phyloP scores from a whole-genome alignment of 2,797 vertebrate species.

The Ambastaia sidthimunki region DNA sequence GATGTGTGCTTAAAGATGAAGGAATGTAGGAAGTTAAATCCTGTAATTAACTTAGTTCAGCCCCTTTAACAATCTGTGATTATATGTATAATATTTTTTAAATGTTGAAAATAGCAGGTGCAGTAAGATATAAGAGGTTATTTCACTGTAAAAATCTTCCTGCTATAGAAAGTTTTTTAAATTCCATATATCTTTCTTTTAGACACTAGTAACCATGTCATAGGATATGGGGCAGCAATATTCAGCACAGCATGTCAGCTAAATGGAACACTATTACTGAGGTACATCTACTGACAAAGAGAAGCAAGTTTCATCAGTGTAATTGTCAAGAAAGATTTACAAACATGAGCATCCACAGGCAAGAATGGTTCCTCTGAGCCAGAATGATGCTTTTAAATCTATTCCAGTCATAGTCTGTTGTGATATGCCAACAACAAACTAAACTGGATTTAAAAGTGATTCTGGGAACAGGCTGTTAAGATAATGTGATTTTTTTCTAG shows the following conservation, averaged over 20 bases:
- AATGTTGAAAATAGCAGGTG: not conserved
- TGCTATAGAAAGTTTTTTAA: not conserved
- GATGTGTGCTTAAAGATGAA: not conserved
- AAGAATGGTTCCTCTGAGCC: not conserved
- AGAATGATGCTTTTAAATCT: not conserved
- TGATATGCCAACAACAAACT: not conserved
- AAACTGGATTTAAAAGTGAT: not conserved
- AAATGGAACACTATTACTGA: too few relatives aligned
- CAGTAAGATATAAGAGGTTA: not conserved
- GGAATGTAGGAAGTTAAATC: too few relatives aligned
- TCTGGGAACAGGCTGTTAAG: slow-evolving; percentile 13
- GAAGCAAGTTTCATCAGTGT: too few relatives aligned
- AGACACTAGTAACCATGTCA: too few relatives aligned
- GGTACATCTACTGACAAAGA: too few relatives aligned
- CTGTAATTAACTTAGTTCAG: too few relatives aligned
- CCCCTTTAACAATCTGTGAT: not conserved
- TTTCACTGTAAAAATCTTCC: not conserved
- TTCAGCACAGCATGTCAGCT: too few relatives aligned
- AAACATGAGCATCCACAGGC: not conserved
- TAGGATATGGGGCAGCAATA: not conserved
- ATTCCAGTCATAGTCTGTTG: not conserved
- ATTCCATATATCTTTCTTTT: too few relatives aligned
- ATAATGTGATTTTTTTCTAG: slow-evolving; percentile 1
- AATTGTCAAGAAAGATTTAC: not conserved
- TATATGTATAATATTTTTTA: not conserved